Evolutionary conservation across 2,113 vertebrate genomes (phyloP), one percentile per base, ranked within the genome.

Genomic region (Dasyornis broadbenti): DNA sequence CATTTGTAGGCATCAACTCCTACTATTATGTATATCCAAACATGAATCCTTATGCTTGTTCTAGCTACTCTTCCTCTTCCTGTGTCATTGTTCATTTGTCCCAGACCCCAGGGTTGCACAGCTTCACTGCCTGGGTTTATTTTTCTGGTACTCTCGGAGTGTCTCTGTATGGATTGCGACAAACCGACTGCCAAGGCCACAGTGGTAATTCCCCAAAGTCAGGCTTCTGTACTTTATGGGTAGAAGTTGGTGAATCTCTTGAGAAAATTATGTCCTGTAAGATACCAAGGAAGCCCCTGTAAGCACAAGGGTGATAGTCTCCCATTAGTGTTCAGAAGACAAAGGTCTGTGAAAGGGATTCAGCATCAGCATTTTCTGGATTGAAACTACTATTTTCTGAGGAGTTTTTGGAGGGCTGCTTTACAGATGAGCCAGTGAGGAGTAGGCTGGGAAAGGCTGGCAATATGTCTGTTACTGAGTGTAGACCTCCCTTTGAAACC

Each of bases 381-480:
- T 17, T 54, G 60, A 84, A 92, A 53, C 39, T 16, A 12, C n/a
- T 54, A 0, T 60, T 64, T 77, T 60, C 57, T 37, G 64, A 63
- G 63, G 54, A 73, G 22, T 42, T 86, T 15, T 47, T 75, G 35
- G 44, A 76, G 37, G 10, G 6, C 52, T 72, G n/a, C 37, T 86
- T 90, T 63, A 54, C 50, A 86, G 65, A 76, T 37, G 39, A 78
- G 30, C 42, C 50, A 49, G 35, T 19, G 60, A 86, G 52, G 30
- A 77, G 16, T 5, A 57, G 50, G 52, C 88, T 73, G 68, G 30
- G 33, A 70, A 57, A 66, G 39, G 80, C 76, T 86, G 69, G n/a
- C 40, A 44, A 6, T 27, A 30, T 0, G 0, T 65, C 64, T 82
- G 50, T 61, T 68, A 24, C 0, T 84, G 69, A 37, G 15, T 3